These are phyloP conservation scores for Tachina grossa DNA, from an alignment of 2,888 invertebrate genomes.

Conservation along the genomic window DNA sequence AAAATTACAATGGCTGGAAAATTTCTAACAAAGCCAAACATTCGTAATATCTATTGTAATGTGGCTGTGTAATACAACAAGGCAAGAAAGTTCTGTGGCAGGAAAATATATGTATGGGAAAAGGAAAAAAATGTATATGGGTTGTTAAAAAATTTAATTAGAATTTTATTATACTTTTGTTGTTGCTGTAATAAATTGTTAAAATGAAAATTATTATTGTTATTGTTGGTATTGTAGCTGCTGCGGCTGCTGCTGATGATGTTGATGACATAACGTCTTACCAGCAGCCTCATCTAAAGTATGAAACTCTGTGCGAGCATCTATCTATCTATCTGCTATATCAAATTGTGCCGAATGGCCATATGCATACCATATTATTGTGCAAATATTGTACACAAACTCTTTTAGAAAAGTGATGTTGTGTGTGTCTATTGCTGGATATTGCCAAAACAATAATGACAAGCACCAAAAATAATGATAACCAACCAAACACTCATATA, in stretches of 20 bases:
- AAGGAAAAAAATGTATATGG: not conserved
- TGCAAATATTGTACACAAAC: constrained; percentile 37
- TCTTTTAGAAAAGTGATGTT: constrained; percentile 18
- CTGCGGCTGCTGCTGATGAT: constrained; percentile 13
- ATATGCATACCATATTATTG: constrained; percentile 2
- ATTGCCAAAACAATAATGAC: constrained; percentile 45
- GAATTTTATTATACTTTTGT: constrained; percentile 60
- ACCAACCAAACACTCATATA: constrained; percentile 42
- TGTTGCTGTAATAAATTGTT: constrained; percentile 56
- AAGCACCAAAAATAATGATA: constrained; percentile 48
- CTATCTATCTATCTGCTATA: not conserved
- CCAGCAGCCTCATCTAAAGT: constrained; percentile 22
- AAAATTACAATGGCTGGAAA: not conserved
- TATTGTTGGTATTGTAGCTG: constrained; percentile 22
- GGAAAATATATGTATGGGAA: not conserved
- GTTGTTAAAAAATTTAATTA: constrained; percentile 65
- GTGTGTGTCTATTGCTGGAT: constrained; percentile 32
- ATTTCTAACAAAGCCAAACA: not conserved
- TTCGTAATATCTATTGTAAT: not conserved
- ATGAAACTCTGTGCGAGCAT: constrained; percentile 1
- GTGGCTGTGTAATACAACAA: not conserved
- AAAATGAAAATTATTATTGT: constrained; percentile 55
- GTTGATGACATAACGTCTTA: constrained; percentile 27
- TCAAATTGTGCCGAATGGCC: constrained; percentile 21
- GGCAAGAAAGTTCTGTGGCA: not conserved